phyloP scores from a whole-genome alignment of 2,888 invertebrate genomes.

The Caenorhabditis afra region DNA sequence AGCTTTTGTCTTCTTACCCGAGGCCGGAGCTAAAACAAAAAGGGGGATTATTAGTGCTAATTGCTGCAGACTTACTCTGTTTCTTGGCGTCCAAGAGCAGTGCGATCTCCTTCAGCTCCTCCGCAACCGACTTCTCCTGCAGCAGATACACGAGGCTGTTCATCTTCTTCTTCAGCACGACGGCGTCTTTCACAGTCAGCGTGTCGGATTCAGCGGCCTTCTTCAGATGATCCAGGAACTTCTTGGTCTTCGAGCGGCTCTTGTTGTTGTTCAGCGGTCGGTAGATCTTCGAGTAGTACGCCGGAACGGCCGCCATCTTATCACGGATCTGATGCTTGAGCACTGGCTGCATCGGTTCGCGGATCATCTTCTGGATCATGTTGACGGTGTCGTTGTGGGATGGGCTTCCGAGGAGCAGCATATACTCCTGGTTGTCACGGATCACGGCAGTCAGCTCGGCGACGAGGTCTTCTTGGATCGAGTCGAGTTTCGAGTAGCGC shows the following conservation, averaged over 20 bases:
- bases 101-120: neutral
- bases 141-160: constrained; percentile 16
- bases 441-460: constrained; percentile 6
- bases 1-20: no score
- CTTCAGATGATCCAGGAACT: constrained; percentile 25
- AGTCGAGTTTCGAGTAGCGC: neutral
- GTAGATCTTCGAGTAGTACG: constrained; percentile 19
- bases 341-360: constrained; percentile 26
- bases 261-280: constrained; percentile 15
- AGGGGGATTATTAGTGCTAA: neutral
- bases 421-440: constrained; percentile 33
- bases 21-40: no score
- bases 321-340: constrained; percentile 23
- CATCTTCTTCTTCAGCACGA: constrained; percentile 14
- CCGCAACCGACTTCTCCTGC: constrained; percentile 9
- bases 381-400: neutral
- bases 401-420: constrained; percentile 22
- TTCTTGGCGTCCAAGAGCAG: neutral
- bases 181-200: constrained; percentile 26
- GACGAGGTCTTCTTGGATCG: constrained; percentile 17
- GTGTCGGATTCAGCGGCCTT: neutral
- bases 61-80: neutral
- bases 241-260: neutral
- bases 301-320: constrained; percentile 19
- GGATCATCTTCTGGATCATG: constrained; percentile 25